These are phyloP conservation scores for Strongylocentrotus purpuratus DNA, from an alignment of 35 echinoderm and acorn worm genomes.

Conservation along the genomic window DNA sequence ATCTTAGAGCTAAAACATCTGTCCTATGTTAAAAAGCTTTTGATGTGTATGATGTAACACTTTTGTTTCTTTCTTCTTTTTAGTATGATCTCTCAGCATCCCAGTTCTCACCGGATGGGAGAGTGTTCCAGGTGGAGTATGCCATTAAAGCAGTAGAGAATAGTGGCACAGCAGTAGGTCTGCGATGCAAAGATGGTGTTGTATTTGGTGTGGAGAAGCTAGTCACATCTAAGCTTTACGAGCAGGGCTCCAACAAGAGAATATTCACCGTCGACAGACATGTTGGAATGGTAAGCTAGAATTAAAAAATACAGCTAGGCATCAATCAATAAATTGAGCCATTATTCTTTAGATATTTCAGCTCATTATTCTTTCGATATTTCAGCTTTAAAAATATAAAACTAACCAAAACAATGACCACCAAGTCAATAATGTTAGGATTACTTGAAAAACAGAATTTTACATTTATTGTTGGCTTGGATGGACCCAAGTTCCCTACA, in stretches of 20 bases:
- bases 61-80: not conserved
- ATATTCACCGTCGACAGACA: constrained; percentile 96
- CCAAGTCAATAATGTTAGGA: not conserved
- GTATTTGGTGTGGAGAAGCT: constrained; percentile 99
- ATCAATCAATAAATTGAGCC: not conserved
- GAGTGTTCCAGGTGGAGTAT: constrained; percentile 99
- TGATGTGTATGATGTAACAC: too few relatives aligned
- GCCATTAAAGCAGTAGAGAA: constrained; percentile 99
- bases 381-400: not conserved
- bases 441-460: too few relatives aligned
- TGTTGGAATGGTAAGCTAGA: constrained; percentile 86
- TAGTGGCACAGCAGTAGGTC: constrained; percentile 93
- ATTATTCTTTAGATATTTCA: too few relatives aligned
- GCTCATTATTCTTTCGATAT: not conserved
- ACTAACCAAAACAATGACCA: not conserved
- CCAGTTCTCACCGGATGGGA: constrained; percentile 98
- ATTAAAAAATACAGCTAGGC: not conserved
- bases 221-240: constrained; percentile 94
- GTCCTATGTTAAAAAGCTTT: too few relatives aligned
- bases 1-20: too few relatives aligned
- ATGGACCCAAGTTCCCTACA: too few relatives aligned
- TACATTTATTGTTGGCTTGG: too few relatives aligned
- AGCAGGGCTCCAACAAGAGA: constrained; percentile 93
- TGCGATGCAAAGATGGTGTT: constrained; percentile 95
- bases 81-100: constrained; percentile 99